These are phyloP conservation scores for Mormyrus iriodes DNA, from an alignment of 2,113 vertebrate species.

Conservation along the genomic window DNA sequence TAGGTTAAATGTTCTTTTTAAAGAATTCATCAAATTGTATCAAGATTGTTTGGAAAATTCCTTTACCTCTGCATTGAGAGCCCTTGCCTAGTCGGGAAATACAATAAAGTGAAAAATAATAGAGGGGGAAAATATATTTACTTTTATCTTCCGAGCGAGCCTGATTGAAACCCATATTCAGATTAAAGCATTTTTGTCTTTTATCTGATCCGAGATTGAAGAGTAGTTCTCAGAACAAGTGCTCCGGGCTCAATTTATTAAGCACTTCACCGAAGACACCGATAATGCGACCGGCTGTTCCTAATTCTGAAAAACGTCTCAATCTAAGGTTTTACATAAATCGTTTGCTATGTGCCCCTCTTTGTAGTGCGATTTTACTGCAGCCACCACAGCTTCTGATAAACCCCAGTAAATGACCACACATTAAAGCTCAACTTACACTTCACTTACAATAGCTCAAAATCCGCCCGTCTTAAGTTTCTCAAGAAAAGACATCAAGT, in stretches of 20 bases:
- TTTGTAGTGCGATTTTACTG: neutral
- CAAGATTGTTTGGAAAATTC: slow-evolving; percentile 61
- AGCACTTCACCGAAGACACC: slow-evolving; percentile 24
- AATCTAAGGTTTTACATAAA: slow-evolving; percentile 25
- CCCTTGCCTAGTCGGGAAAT: slow-evolving; percentile 50
- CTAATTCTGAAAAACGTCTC: slow-evolving; percentile 22
- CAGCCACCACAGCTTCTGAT: neutral
- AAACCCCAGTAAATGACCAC: neutral
- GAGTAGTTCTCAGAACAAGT: slow-evolving; percentile 39
- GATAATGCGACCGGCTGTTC: slow-evolving; percentile 18
- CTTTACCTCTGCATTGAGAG: slow-evolving; percentile 46
- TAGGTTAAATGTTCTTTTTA: slow-evolving; percentile 60
- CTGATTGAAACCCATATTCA: slow-evolving; percentile 45
- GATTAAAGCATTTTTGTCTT: slow-evolving; percentile 45
- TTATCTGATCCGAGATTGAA: slow-evolving; percentile 49
- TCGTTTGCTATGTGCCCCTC: neutral
- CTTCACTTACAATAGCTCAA: neutral
- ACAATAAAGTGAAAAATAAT: slow-evolving; percentile 28
- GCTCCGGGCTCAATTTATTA: slow-evolving; percentile 45
- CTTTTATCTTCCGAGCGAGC: slow-evolving; percentile 49
- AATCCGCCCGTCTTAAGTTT: neutral
- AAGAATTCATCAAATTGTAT: slow-evolving; percentile 58
- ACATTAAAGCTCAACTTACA: slow-evolving; percentile 1
- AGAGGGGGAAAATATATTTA: slow-evolving; percentile 36
- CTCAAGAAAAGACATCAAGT: neutral